Percentiles rank a stretch among this genome's conserved stretches.
phyloP scores from a whole-genome alignment of 1,140 invertebrate genomes.

The Octopus sinensis region DNA sequence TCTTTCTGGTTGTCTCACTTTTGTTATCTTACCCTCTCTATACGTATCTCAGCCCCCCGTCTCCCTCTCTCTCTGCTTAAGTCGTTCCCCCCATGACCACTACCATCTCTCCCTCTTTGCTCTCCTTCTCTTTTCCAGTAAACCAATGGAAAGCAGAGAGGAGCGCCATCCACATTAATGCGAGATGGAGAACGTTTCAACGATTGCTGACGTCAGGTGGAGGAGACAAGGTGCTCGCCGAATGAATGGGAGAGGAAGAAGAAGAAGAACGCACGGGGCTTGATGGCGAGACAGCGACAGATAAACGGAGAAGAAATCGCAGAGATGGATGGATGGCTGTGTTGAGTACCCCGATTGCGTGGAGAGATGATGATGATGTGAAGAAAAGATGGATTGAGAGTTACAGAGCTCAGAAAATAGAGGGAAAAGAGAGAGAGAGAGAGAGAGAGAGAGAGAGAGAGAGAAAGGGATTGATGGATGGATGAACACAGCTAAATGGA shows the following conservation, averaged over 20 bases:
- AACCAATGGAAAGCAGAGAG: neutral
- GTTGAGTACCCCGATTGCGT: neutral
- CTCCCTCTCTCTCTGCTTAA: too few species aligned
- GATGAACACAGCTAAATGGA: too few species aligned
- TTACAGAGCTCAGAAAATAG: neutral
- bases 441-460: too few species aligned
- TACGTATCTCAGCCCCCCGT: too few species aligned
- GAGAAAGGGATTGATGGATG: too few species aligned
- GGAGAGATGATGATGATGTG: neutral
- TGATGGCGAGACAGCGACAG: neutral
- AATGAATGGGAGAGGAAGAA: neutral
- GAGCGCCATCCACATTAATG: neutral
- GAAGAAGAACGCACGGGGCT: neutral
- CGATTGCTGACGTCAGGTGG: constrained; percentile 6
- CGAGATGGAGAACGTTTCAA: neutral
- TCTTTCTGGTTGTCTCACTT: too few species aligned
- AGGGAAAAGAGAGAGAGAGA: too few species aligned
- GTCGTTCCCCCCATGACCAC: too few species aligned
- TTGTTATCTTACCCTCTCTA: too few species aligned
- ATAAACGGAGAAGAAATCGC: too few species aligned
- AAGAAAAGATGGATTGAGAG: neutral
- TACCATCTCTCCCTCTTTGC: too few species aligned
- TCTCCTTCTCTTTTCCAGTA: neutral
- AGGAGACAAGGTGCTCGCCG: neutral
- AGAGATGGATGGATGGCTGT: too few species aligned